Conservation (phyloP, 2,888 invertebrate genomes). For the Drosophila cognata region DNA sequence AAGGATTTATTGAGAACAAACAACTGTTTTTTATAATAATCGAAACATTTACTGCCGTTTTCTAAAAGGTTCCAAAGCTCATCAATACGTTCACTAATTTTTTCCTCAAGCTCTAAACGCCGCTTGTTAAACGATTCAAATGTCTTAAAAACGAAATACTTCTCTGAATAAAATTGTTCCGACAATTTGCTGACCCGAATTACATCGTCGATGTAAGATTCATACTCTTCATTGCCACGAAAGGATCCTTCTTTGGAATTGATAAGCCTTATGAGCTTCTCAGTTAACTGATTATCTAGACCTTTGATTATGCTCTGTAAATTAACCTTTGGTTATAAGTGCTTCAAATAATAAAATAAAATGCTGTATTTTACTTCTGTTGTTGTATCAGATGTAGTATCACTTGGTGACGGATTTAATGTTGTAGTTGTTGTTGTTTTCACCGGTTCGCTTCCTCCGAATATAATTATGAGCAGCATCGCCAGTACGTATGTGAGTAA, state of each 20-base stretch:
- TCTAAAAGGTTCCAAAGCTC: not conserved
- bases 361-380: constrained; percentile 1
- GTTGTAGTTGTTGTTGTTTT: too few relatives aligned
- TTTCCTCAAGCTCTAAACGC: constrained; percentile 9
- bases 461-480: not conserved
- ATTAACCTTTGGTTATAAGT: not conserved
- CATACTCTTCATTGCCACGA: constrained; percentile 7
- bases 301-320: not conserved
- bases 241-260: not conserved
- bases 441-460: not conserved
- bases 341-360: not conserved
- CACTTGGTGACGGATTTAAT: too few relatives aligned
- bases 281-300: not conserved
- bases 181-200: not conserved
- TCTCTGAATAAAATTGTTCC: not conserved
- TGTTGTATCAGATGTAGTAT: not conserved
- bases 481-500: not conserved
- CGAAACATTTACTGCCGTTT: not conserved
- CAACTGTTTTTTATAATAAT: constrained; percentile 5
- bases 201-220: not conserved
- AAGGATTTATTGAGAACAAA: not conserved
- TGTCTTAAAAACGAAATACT: not conserved
- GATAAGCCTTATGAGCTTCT: not conserved
- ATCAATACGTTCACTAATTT: not conserved
- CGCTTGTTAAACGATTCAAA: constrained; percentile 13